Evolutionary conservation across 2,888 invertebrate species (phyloP), one percentile per base, ranked within the genome.

Genomic region (Tenthredo distinguenda): DNA sequence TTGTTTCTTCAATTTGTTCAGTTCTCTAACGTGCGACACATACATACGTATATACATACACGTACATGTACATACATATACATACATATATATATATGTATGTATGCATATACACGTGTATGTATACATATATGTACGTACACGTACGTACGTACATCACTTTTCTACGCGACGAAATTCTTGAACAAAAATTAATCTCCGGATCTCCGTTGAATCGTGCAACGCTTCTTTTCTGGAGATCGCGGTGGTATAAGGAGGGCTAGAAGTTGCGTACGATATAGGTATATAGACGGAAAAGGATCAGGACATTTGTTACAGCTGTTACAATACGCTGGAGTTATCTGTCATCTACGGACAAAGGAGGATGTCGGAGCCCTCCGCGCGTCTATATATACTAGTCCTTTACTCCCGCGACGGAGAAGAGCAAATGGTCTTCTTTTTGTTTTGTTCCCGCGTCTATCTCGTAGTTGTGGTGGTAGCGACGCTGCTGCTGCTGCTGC

Each of bases 301-400:
- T n/a, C n/a, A 71, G 85, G 55, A 85, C 72, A 72, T 82, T 71
- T 72, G 83, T 83, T 83, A 83, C 83, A 65, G 65, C 71, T 71
- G 43, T 71, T 71, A 85, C 81, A 81, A 85, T 82, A 85, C 81
- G 55, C 47, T 37, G 34, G 50, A 71, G 71, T 81, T 85, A 85
- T 85, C 85, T 71, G 79, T 85, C 85, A 85, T 85, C 85, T 79
- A 85, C 81, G 85, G 77, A 85, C 85, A 85, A 85, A 82, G 58
- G 50, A 68, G 26, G 81, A 72, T 50, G 58, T 43, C 40, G 82
- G 68, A 82, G 65, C 40, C 65, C 47, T 82, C 82, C 40, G n/a
- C 50, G 65, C 40, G 15, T 68, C 68, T 62, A 62, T 65, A 31
- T 81, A 62, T 77, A 47, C 40, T 74, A 40, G 77, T 83, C 77